Conservation (phyloP, 1,140 invertebrate genomes). For the Planococcus citri region DNA sequence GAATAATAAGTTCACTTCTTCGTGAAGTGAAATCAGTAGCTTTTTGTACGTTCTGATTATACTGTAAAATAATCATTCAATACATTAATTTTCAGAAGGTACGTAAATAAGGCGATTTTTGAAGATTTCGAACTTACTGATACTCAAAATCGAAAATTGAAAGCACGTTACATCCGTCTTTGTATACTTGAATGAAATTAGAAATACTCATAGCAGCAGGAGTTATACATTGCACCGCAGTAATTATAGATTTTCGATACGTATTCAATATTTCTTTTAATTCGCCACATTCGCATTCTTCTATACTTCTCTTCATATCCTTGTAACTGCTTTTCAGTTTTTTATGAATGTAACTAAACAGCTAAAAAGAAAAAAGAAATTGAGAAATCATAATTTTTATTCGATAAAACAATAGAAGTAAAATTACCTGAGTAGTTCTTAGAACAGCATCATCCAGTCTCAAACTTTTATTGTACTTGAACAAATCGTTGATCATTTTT, state of each 20-base stretch:
- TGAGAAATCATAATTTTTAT: not conserved
- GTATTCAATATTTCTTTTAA: not conserved
- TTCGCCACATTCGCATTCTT: not conserved
- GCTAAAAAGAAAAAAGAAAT: not conserved
- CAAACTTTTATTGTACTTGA: constrained; percentile 46
- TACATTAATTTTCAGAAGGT: not conserved
- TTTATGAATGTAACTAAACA: not conserved
- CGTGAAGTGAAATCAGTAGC: not conserved
- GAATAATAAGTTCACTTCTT: not conserved
- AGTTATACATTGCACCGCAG: not conserved
- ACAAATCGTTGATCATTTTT: constrained; percentile 44
- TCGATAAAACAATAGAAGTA: constrained; percentile 33
- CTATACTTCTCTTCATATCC: not conserved
- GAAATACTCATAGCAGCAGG: not conserved
- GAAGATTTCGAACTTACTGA: not conserved
- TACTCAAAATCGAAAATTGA: not conserved
- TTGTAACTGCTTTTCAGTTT: not conserved
- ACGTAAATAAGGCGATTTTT: not conserved
- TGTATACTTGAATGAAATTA: not conserved
- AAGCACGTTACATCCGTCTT: not conserved
- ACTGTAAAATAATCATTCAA: constrained; percentile 4
- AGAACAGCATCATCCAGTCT: constrained; percentile 53
- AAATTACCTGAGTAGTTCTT: constrained; percentile 46
- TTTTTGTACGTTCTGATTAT: not conserved
- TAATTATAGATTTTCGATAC: not conserved